Base-by-base conservation (phyloP, 2,797 vertebrate genomes). In the Sebastolobus altivelis region DNA sequence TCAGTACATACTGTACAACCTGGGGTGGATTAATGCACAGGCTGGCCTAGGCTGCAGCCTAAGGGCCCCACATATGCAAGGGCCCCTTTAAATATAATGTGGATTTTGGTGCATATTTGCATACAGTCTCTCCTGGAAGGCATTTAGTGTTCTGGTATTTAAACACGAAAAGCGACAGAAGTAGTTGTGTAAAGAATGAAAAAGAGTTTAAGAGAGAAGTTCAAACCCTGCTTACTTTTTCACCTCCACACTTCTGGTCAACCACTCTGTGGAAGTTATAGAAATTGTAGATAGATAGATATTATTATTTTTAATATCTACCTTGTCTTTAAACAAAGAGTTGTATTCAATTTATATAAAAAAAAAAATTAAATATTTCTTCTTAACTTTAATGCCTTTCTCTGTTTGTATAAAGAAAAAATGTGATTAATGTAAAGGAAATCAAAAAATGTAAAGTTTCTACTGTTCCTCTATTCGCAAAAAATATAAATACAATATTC, bases 401-500 rank as follows among this genome's bases (percentile, higher is more conserved):
- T 69, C n/a, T 61, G 3, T 7, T 4, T 54, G 5, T 38, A 20
- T 68, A 7, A 33, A 10, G 11, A 37, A 58, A 58, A 78, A 35
- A 61, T 52, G 8, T 25, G 14, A 66, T 29, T 9, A n/a, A 35
- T 75, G 2, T 25, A n/a, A 59, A 67, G 25, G 1, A 65, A 67
- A 76, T n/a, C 2, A 65, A 22, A 10, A 68, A 55, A 10, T 71
- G 7, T 1, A 72, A 52, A 27, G 10, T 49, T 29, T 59, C 13
- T n/a, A 6, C 18, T 72, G 16, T 29, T 72, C 25, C 22, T 77
- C n/a, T 78, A 11, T 46, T 31, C 10, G 35, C 33, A 69, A 76
- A 54, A 60, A 68, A 81, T 80, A 67, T 73, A 80, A 72, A 88
- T 75, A 71, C 79, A 68, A 85, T 82, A 77, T 89, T 88, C 33